These are phyloP conservation scores for Parnassius mnemosyne DNA, from an alignment of 2,888 invertebrate species.

Conservation along the genomic window DNA sequence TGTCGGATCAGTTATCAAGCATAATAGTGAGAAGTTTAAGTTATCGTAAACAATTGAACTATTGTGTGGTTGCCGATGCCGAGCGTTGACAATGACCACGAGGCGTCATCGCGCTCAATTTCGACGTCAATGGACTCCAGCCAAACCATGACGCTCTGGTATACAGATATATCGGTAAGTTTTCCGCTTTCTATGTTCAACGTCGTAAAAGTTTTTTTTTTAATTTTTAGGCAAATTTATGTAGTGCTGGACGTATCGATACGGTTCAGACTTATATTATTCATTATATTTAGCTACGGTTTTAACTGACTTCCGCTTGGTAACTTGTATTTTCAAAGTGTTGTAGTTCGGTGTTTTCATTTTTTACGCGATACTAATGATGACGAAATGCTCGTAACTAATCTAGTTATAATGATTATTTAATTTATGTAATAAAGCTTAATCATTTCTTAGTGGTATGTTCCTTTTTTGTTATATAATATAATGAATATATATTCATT, in stretches of 20 bases:
- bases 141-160: conserved; percentile 79
- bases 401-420: too few species aligned
- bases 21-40: conserved; percentile 31
- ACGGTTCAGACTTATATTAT: conserved; percentile 7
- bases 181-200: conserved; percentile 27
- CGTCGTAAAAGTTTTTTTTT: conserved; percentile 16
- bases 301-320: conserved; percentile 2
- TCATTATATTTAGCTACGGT: conserved; percentile 6
- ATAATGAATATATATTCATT: too few species aligned
- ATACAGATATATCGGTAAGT: conserved; percentile 76
- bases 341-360: background rate
- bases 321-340: conserved; percentile 1
- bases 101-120: conserved; percentile 49
- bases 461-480: too few species aligned
- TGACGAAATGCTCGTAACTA: too few species aligned
- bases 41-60: conserved; percentile 50
- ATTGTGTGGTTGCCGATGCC: conserved; percentile 51
- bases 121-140: conserved; percentile 69
- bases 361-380: background rate
- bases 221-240: conserved; percentile 9
- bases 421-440: too few species aligned
- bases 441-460: too few species aligned
- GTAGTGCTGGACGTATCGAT: conserved; percentile 5
- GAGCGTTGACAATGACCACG: conserved; percentile 67
- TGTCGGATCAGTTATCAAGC: conserved; percentile 35